A percentile compares a stretch with the other conserved stretches of the same genome.
Conservation (phyloP, 1,140 invertebrate genomes). For the Pteromalus puparum region DNA sequence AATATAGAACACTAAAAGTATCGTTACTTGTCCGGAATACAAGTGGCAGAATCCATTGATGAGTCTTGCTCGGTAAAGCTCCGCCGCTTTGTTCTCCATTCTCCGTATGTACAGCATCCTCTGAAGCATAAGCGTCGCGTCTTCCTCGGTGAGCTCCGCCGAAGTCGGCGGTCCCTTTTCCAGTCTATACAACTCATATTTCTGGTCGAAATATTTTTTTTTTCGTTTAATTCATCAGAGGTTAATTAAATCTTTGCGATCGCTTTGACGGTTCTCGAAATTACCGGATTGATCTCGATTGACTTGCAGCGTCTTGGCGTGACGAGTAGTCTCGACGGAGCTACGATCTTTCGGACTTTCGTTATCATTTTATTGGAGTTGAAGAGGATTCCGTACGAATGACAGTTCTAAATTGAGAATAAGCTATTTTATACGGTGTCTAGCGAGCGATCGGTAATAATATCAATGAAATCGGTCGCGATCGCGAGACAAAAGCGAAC, state of each 20-base stretch:
- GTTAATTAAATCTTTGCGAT: background rate
- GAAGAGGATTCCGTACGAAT: no score
- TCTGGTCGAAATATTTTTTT: slow-evolving; percentile 32
- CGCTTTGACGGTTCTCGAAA: no score
- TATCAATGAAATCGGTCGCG: no score
- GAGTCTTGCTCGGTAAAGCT: slow-evolving; percentile 86
- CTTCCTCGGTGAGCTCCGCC: slow-evolving; percentile 14
- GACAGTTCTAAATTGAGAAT: no score
- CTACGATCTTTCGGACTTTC: no score
- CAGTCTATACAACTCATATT: slow-evolving; percentile 56
- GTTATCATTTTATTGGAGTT: no score
- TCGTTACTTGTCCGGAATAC: slow-evolving; percentile 81
- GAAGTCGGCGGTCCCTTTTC: slow-evolving; percentile 34
- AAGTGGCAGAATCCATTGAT: slow-evolving; percentile 89
- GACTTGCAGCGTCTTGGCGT: background rate
- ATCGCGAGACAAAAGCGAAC: no score
- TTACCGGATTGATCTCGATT: background rate
- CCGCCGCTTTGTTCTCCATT: slow-evolving; percentile 84
- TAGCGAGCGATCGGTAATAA: no score
- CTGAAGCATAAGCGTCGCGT: slow-evolving; percentile 36
- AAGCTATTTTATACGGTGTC: no score
- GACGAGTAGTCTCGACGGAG: background rate
- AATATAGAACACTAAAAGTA: background rate
- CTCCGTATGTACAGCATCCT: slow-evolving; percentile 82
- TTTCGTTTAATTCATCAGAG: background rate